A percentile compares a stretch with the other conserved stretches of the same genome.
Evolutionary conservation across 2,797 vertebrate genomes (phyloP).

Genomic region (Clarias pachynema): DNA sequence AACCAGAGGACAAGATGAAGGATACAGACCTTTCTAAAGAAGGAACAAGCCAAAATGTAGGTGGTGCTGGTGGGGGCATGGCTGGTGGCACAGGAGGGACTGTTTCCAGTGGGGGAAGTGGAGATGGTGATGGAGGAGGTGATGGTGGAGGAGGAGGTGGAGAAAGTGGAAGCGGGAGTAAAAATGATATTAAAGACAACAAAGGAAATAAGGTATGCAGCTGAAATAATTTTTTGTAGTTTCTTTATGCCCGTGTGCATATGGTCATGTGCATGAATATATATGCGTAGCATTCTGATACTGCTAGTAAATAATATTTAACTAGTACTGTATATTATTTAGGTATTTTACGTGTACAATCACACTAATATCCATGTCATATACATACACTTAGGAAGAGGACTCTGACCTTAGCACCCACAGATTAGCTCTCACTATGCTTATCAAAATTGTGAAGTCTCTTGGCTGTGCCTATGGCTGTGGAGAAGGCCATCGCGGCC

Average conservation of each 20-base stretch:
- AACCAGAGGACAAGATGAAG: constrained; percentile 92
- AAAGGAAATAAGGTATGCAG: constrained; percentile 86
- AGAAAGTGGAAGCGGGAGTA: constrained; percentile 73
- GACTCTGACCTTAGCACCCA: constrained; percentile 84
- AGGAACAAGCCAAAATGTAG: constrained; percentile 78
- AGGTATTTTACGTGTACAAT: neutral
- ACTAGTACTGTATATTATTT: neutral
- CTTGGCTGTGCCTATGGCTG: constrained; percentile 97
- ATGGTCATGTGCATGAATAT: neutral
- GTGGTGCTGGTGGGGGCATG: constrained; percentile 74
- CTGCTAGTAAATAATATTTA: neutral
- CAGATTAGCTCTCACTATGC: constrained; percentile 93
- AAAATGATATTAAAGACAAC: constrained; percentile 89
- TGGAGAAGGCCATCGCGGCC: constrained; percentile 94
- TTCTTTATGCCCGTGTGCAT: neutral
- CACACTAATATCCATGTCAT: neutral
- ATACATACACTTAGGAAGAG: constrained; percentile 71
- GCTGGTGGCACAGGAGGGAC: constrained; percentile 73
- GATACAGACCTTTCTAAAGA: constrained; percentile 87
- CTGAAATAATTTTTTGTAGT: neutral
- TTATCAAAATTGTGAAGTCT: constrained; percentile 99
- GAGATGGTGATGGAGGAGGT: constrained; percentile 72
- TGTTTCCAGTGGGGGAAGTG: constrained; percentile 71
- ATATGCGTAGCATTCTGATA: neutral
- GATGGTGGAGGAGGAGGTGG: constrained; percentile 75